Percentiles rank a stretch among this genome's conserved stretches.
Conservation (phyloP, 2,888 invertebrate genomes). For the Watsonalla cultraria region DNA sequence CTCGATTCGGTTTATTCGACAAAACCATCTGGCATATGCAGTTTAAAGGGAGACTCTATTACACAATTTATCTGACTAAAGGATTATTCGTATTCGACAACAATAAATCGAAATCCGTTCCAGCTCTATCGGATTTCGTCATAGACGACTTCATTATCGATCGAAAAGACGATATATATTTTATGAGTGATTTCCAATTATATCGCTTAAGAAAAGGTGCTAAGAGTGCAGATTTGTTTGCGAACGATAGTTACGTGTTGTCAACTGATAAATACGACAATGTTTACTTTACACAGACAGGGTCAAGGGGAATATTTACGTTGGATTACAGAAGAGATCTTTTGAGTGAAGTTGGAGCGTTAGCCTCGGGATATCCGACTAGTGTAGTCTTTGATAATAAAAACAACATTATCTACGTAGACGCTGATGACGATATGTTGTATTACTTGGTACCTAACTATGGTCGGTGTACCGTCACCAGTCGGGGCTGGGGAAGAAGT, state of each 20-base stretch:
- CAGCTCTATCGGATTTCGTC: conserved; percentile 34
- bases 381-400: conserved; percentile 49
- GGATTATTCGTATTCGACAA: conserved; percentile 41
- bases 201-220: conserved; percentile 44
- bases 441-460: conserved; percentile 51
- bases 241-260: conserved; percentile 43
- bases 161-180: conserved; percentile 47
- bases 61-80: conserved; percentile 37
- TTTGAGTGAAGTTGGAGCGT: conserved; percentile 44
- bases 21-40: conserved; percentile 59
- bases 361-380: conserved; percentile 38
- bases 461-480: conserved; percentile 39
- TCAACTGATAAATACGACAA: conserved; percentile 43
- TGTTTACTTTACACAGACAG: conserved; percentile 48
- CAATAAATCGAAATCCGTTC: conserved; percentile 31
- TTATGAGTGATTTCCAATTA: conserved; percentile 40
- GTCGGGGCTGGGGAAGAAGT: conserved; percentile 20
- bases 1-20: conserved; percentile 33
- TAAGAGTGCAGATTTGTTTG: conserved; percentile 33
- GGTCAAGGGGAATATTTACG: conserved; percentile 45
- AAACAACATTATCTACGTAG: conserved; percentile 54
- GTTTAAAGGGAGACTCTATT: conserved; percentile 46
- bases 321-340: conserved; percentile 36
- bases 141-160: conserved; percentile 60
- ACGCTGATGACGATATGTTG: conserved; percentile 37